Percentiles rank a stretch among this genome's conserved stretches.
Evolutionary conservation across 2,113 vertebrate genomes (phyloP).

Genomic region (Xenopus borealis): DNA sequence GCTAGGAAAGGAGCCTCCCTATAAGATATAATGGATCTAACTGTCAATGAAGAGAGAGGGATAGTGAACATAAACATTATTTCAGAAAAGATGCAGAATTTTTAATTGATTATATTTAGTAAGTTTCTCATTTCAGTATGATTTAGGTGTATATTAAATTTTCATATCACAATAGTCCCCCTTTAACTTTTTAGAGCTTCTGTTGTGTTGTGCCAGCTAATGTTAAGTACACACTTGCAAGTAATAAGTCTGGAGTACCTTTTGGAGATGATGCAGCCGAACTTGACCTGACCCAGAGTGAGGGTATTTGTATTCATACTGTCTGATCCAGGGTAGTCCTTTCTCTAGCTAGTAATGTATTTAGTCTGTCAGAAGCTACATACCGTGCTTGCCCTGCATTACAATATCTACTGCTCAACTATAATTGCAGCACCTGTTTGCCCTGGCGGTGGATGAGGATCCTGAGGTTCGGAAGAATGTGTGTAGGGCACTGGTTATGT

Average conservation of each 20-base stretch:
- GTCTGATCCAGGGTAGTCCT: background rate
- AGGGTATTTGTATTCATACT: constrained; percentile 1
- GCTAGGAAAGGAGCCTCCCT: too few relatives aligned
- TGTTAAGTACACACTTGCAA: background rate
- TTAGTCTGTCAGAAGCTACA: too few relatives aligned
- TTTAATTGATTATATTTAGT: too few relatives aligned
- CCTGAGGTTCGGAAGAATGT: constrained; percentile 91
- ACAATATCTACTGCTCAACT: background rate
- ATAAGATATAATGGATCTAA: too few relatives aligned
- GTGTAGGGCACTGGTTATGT: constrained; percentile 89
- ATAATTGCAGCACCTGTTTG: constrained; percentile 79
- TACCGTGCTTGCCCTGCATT: too few relatives aligned
- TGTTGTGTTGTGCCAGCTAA: background rate
- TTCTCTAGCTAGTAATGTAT: background rate
- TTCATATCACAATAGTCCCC: too few relatives aligned
- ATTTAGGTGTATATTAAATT: too few relatives aligned
- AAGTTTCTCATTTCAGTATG: too few relatives aligned
- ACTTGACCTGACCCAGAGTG: background rate
- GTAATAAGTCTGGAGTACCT: too few relatives aligned
- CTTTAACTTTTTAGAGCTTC: background rate
- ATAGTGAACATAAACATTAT: too few relatives aligned
- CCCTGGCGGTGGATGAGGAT: constrained; percentile 86
- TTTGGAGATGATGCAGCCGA: background rate
- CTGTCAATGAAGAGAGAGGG: too few relatives aligned
- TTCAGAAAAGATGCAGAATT: too few relatives aligned